Percentiles rank a stretch among this genome's conserved stretches.
phyloP scores from a whole-genome alignment of 2,113 vertebrate genomes.

The Dendropsophus ebraccatus region DNA sequence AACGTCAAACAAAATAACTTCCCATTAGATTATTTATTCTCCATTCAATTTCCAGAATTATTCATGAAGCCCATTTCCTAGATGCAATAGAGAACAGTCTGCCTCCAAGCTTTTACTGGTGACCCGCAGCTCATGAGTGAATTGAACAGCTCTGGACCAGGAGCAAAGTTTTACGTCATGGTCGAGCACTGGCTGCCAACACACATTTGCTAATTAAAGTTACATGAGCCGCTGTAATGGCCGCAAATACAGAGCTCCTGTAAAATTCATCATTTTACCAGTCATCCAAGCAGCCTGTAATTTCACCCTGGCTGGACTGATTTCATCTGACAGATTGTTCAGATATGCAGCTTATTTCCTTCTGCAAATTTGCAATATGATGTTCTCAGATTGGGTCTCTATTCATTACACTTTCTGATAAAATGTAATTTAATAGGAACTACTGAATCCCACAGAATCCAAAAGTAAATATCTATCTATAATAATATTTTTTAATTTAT shows the following conservation, averaged over 20 bases:
- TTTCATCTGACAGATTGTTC: conserved; percentile 19
- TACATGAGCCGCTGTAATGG: conserved; percentile 32
- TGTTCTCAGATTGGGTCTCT: not conserved
- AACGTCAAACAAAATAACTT: not conserved
- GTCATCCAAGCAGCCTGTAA: conserved; percentile 32
- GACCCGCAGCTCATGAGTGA: conserved; percentile 15
- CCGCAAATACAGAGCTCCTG: conserved; percentile 23
- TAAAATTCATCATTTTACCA: conserved; percentile 48
- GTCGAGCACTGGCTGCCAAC: conserved; percentile 33
- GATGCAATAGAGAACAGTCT: not conserved
- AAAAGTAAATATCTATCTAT: not conserved
- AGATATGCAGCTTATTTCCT: conserved; percentile 6
- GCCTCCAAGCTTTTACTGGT: not conserved
- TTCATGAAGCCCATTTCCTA: not conserved
- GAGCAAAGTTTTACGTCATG: conserved; percentile 31
- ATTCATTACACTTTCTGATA: not conserved
- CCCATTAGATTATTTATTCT: conserved; percentile 7
- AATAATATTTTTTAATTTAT: too few relatives aligned
- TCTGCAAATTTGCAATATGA: not conserved
- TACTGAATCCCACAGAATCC: not conserved
- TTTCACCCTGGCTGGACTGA: not conserved
- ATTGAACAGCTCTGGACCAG: conserved; percentile 6
- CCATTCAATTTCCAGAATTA: not conserved
- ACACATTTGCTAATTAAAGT: conserved; percentile 54
- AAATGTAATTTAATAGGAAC: not conserved